Base-by-base conservation (phyloP, 30 jellyfish, hydroid and myxozoan genomes). In the Phacellophora camtschatica region DNA sequence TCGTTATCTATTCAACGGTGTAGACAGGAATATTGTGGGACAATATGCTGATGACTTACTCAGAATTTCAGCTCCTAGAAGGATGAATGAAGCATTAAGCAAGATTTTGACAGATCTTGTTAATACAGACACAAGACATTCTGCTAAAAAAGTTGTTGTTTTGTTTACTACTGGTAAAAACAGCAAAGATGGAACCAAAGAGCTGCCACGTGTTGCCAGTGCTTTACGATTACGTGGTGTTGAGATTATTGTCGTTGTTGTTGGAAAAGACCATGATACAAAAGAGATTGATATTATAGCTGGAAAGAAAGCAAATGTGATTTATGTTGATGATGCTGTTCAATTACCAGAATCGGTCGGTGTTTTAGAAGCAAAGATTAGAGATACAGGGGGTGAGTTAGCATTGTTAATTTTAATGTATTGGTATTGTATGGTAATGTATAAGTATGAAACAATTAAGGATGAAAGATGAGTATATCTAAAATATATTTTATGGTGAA, bases 71-170 rank as follows among this genome's bases (percentile, higher is more conserved):
- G 98, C 96, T 13, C 86, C 78, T 0, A 68, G 96, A 68, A 46
- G 96, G 71, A 83, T 84, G 82, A 94, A 84, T 41, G 59, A 58
- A 35, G 98, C 90, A 2, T 79, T 90, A 3, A 82, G 74, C 4
- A 10, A 31, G 0, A 69, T 83, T 5, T 50, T 34, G 25, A 31
- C 88, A n/a, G 92, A 84, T 25, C 54, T 90, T 10, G 76, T 83
- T 43, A 22, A 39, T 4, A 41, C 20, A 16, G 9, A 20, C 30
- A 56, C 34, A 25, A 12, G 73, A 45, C 22, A 53, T 16, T 41
- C 48, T 33, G 66, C 49, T 8, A 56, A 48, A 54, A 65, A 70
- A 31, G 69, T 62, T 11, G 71, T 85, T 5, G 85, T 89, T 2
- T 37, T 89, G 62, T 28, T 89, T 16, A 72, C 95, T 13, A 71